phyloP scores from a whole-genome alignment of 2,113 vertebrate species.

The Apaloderma vittatum region DNA sequence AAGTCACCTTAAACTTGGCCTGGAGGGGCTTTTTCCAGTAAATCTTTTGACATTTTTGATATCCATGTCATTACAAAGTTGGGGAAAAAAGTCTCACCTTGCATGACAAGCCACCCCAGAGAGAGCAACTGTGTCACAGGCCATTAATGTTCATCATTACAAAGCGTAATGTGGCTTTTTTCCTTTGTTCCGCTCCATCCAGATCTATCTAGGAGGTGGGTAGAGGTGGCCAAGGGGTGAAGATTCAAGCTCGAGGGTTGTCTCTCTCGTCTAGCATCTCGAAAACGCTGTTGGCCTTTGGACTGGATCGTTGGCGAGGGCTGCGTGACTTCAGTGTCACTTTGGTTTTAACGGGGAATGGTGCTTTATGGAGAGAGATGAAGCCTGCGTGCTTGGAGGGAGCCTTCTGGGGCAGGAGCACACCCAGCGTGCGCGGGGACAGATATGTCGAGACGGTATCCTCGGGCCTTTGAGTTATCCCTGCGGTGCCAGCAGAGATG shows the following conservation, averaged over 20 bases:
- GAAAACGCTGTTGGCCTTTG: not conserved
- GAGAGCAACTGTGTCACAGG: constrained; percentile 25
- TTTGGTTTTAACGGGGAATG: not conserved
- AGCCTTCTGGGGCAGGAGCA: not conserved
- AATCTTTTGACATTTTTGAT: constrained; percentile 1
- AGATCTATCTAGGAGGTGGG: not conserved
- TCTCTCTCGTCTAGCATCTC: not conserved
- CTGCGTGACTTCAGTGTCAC: not conserved
- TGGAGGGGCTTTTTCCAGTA: not conserved
- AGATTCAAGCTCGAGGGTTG: not conserved
- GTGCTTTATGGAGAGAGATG: not conserved
- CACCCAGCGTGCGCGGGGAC: fast-evolving
- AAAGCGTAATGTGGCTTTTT: not conserved
- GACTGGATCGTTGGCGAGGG: not conserved
- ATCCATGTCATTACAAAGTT: not conserved
- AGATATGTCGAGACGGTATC: not conserved
- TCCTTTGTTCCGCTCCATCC: not conserved
- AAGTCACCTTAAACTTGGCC: constrained; percentile 5
- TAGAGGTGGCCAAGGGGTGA: not conserved
- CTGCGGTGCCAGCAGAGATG: not conserved
- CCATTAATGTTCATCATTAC: not conserved
- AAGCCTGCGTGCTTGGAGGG: not conserved
- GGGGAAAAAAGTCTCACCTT: not conserved
- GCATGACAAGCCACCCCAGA: not conserved
- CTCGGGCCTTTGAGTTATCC: not conserved